These are phyloP conservation scores for Peromyscus californicus DNA, from an alignment of 2,113 vertebrate species.

Conservation along the genomic window DNA sequence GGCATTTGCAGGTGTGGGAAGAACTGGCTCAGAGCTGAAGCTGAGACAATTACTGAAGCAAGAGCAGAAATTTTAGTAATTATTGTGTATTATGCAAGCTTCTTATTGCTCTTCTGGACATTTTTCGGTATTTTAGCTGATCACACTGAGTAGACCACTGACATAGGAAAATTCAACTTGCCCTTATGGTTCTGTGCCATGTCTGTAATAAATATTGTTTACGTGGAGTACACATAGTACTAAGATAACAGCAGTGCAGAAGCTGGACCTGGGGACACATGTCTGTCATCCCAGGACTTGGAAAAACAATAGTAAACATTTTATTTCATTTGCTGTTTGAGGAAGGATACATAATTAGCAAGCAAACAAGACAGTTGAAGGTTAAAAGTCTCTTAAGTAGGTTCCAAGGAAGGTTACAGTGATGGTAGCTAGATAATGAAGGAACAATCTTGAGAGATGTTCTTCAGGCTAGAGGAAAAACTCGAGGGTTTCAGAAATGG, in stretches of 20 bases:
- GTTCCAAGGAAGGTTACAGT: not conserved
- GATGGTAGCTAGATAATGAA: not conserved
- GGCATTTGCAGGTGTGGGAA: not conserved
- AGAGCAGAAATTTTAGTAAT: not conserved
- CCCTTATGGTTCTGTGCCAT: not conserved
- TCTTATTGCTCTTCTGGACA: not conserved
- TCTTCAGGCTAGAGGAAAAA: not conserved
- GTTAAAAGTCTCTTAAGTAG: not conserved
- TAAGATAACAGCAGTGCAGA: not conserved
- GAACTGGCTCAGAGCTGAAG: not conserved
- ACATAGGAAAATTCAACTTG: not conserved
- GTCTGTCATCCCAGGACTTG: not conserved
- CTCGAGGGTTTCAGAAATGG: not conserved
- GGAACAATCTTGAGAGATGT: not conserved
- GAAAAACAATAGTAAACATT: not conserved
- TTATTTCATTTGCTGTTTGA: not conserved
- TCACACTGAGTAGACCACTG: not conserved
- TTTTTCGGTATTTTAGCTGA: slow-evolving; percentile 31
- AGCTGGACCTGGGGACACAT: not conserved
- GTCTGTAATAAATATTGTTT: not conserved
- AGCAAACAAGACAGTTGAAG: not conserved
- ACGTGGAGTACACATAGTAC: not conserved
- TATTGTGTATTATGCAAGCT: not conserved
- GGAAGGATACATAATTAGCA: not conserved
- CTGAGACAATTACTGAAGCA: slow-evolving; percentile 16